Evolutionary conservation across 1,140 invertebrate species (phyloP), one percentile per base, ranked within the genome.

Genomic region (Papilio xuthus): DNA sequence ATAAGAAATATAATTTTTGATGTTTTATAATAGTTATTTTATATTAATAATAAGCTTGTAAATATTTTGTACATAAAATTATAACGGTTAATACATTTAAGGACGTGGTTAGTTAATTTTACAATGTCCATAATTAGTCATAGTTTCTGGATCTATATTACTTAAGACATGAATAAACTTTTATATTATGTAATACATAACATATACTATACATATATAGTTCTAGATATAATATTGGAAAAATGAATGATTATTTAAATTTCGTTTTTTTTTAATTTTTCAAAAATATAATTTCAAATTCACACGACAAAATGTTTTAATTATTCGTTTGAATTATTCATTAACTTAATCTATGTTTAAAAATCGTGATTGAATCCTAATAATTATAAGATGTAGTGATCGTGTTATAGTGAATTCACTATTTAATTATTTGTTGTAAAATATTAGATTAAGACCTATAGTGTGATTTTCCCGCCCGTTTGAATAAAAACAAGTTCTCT

Each of bases 281-380:
- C 32, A 47, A 47, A 13, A 47, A 44, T 44, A 15, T 12, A 47
- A 47, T 47, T 10, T 47, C 4, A 53, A 53, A 0, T 53, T 44
- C 2, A 18, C 47, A 53, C 47, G n/a, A 56, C n/a, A 56, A 56
- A 56, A 20, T 56, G 53, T 56, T 53, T 53, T 10, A 50, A 1
- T 53, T 23, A n/a, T 20, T 20, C 8, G n/a, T 56, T 6, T 74
- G 56, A 32, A 69, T 67, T 42, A 77, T 78, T 47, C 42, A 47
- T 44, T 20, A 72, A 26, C 70, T 47, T 63, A 44, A 28, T 70
- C 73, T 81, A 84, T 56, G 0, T 77, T 56, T 86, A 86, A 70
- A 83, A 84, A 88, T 88, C 86, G 84, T 85, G 82, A 89, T 86
- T 85, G 88, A 80, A 90, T 90, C 88, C 88, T 90, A 90, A 83